Percentiles rank a stretch among this genome's conserved stretches.
Evolutionary conservation across 2,113 vertebrate genomes (phyloP).

Genomic region (Bostrychus sinensis): DNA sequence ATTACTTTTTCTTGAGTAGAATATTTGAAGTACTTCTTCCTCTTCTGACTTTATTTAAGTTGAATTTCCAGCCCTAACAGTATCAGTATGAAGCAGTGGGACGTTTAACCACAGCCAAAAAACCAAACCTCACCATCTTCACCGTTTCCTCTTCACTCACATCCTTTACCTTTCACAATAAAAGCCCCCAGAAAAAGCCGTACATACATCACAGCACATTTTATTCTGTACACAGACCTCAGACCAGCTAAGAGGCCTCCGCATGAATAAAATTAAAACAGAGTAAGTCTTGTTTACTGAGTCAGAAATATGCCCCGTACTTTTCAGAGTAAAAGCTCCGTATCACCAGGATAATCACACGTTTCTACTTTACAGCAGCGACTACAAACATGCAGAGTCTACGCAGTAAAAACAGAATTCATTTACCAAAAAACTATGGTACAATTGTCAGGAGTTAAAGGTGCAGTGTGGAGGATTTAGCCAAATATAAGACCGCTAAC

Average conservation of each 20-base stretch:
- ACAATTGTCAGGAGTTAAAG: neutral
- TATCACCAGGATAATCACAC: neutral
- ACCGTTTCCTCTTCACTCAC: neutral
- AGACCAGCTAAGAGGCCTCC: conserved; percentile 52
- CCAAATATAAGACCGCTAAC: no score
- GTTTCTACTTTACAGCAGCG: neutral
- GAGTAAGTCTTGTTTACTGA: neutral
- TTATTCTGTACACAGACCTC: conserved; percentile 13
- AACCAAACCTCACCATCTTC: neutral
- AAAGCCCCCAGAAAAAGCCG: conserved; percentile 8
- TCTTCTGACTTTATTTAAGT: no score
- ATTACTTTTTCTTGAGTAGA: no score
- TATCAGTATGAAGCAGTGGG: no score
- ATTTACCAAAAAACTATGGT: neutral
- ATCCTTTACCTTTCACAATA: conserved; percentile 11
- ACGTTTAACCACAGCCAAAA: neutral
- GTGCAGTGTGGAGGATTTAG: neutral
- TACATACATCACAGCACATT: neutral
- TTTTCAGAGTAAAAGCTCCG: neutral
- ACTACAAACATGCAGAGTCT: neutral
- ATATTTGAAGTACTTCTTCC: no score
- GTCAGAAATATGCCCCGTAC: neutral
- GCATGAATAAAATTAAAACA: neutral
- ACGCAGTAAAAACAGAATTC: neutral
- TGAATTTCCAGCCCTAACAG: no score